Conservation (phyloP, 1,140 invertebrate species). For the Drosophila littoralis region DNA sequence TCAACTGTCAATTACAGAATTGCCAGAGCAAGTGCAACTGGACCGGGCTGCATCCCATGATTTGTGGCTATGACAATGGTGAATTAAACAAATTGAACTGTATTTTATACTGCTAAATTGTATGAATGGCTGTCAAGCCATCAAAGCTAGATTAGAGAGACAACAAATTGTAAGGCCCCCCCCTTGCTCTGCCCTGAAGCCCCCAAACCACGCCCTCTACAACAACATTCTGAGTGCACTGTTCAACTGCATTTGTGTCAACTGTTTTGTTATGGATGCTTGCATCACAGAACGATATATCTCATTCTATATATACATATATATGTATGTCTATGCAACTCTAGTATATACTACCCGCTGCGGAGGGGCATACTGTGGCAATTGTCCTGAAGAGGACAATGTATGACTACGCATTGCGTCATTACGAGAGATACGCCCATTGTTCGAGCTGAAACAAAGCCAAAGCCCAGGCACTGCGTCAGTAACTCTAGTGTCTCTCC, state of each 20-base stretch:
- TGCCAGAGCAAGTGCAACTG: slow-evolving; percentile 5
- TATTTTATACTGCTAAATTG: slow-evolving; percentile 29
- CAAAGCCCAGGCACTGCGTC: slow-evolving; percentile 56
- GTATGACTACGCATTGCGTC: slow-evolving; percentile 79
- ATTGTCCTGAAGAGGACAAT: slow-evolving; percentile 62
- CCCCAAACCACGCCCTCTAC: neutral
- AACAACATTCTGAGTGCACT: slow-evolving; percentile 11
- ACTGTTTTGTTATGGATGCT: slow-evolving; percentile 73
- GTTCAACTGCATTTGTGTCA: slow-evolving; percentile 68
- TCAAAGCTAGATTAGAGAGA: slow-evolving; percentile 48
- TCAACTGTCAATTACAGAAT: slow-evolving; percentile 69
- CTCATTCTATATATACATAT: slow-evolving; percentile 36
- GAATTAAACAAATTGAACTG: slow-evolving; percentile 64
- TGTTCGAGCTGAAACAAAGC: slow-evolving; percentile 29
- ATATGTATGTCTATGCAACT: neutral
- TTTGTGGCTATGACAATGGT: slow-evolving; percentile 26
- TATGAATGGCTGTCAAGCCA: slow-evolving; percentile 56
- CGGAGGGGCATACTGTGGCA: slow-evolving; percentile 3
- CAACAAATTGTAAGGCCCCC: slow-evolving; percentile 19
- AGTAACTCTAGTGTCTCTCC: slow-evolving; percentile 14
- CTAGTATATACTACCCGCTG: neutral
- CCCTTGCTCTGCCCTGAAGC: neutral
- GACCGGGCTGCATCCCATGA: neutral
- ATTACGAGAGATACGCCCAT: slow-evolving; percentile 68
- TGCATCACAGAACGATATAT: slow-evolving; percentile 62